These are phyloP conservation scores for Hemithea aestivaria DNA, from an alignment of 2,888 invertebrate species.

Conservation along the genomic window DNA sequence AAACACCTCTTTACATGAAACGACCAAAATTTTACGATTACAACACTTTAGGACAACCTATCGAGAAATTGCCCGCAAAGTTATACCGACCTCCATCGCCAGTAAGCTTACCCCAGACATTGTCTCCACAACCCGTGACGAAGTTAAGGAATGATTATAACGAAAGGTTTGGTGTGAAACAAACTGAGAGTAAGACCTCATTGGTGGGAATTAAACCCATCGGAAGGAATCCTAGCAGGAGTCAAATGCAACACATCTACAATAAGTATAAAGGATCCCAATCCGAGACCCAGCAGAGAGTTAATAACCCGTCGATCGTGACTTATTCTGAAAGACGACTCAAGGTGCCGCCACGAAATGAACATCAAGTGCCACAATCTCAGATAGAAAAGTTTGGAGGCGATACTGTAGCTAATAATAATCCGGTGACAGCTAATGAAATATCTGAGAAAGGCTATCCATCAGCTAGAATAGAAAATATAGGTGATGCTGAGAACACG, in stretches of 20 bases:
- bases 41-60: slow-evolving; percentile 66
- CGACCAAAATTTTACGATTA: slow-evolving; percentile 37
- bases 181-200: slow-evolving; percentile 62
- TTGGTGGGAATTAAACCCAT: slow-evolving; percentile 44
- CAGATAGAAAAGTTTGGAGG: slow-evolving; percentile 58
- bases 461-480: no score
- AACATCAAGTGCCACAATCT: slow-evolving; percentile 25
- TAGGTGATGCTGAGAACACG: no score
- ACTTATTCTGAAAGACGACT: slow-evolving; percentile 54
- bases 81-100: slow-evolving; percentile 37
- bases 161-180: slow-evolving; percentile 50
- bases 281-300: slow-evolving; percentile 57
- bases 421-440: slow-evolving; percentile 25
- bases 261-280: slow-evolving; percentile 67
- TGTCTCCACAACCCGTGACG: slow-evolving; percentile 47
- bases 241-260: slow-evolving; percentile 61
- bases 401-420: slow-evolving; percentile 49
- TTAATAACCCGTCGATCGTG: slow-evolving; percentile 31
- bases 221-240: slow-evolving; percentile 51
- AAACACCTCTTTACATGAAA: slow-evolving; percentile 23
- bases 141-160: slow-evolving; percentile 29
- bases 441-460: slow-evolving; percentile 28
- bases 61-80: slow-evolving; percentile 51
- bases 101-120: slow-evolving; percentile 51
- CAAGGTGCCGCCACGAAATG: slow-evolving; percentile 29